Evolutionary conservation across 1,140 invertebrate species (phyloP), one percentile per base, ranked within the genome.

Genomic region (Asobara japonica): DNA sequence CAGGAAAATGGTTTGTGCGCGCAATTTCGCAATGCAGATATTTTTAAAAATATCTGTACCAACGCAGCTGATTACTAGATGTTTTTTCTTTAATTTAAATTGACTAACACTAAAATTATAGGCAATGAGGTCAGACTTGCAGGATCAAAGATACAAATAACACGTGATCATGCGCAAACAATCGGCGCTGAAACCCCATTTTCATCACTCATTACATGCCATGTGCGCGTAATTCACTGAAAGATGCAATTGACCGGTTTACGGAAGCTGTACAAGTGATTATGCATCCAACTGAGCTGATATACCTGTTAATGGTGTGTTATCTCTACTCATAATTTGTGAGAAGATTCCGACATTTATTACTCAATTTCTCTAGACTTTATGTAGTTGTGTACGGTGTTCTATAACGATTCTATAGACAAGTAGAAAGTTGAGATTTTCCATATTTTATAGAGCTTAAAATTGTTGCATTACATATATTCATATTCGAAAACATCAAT

Each of bases 111-210:
- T n/a, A 45, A 13, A 45, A 45, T 45, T 7, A 45, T 16, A 64
- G 11, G 18, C 20, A 64, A 33, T 64, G 61, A 64, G 61, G 61
- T n/a, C 61, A 64, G 33, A n/a, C n/a, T 64, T 20, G 25, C 16
- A 62, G 18, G 25, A 29, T 27, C 10, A 27, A 29, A 62, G 60
- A 27, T 29, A 31, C 33, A 33, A n/a, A 16, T 45, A 45, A 45
- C n/a, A 64, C 61, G 20, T 33, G 61, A 64, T 64, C 33, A 16
- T 31, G 18, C 25, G 61, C 61, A 13, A 64, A 64, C 61, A 64
- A 64, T 64, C 30, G 61, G 61, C 10, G 20, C 41, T 27, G 18
- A 64, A 64, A 64, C 61, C 61, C 30, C 27, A 18, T 64, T 64
- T 27, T 7, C 29, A 16, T 18, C 18, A 33, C 20, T 30, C 16